Conservation (phyloP, 2,113 vertebrate species). For the Entomyzon cyanotis region DNA sequence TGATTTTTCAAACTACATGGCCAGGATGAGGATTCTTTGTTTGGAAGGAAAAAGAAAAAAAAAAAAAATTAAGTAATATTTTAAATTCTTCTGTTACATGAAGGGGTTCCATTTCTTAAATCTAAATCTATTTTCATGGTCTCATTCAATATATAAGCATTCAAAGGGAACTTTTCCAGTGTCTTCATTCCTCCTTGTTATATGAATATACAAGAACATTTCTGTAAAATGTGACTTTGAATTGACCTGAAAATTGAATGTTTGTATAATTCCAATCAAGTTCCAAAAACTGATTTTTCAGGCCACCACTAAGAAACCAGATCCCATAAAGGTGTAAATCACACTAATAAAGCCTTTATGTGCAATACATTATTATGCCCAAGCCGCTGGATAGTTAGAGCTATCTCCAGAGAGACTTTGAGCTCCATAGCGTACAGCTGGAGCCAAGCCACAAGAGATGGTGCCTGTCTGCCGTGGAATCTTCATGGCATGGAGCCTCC, state of each 20-base stretch:
- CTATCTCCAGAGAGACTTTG: background rate
- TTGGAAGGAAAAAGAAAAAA: background rate
- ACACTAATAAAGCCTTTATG: background rate
- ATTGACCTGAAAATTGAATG: background rate
- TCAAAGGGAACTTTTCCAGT: background rate
- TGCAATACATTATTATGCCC: background rate
- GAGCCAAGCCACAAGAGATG: background rate
- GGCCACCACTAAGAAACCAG: background rate
- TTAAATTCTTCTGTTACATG: background rate
- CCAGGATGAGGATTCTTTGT: background rate
- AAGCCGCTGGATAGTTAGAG: background rate
- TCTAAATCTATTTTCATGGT: background rate
- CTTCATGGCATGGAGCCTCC: background rate
- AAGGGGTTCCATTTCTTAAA: background rate
- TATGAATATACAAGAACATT: background rate
- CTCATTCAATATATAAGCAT: background rate
- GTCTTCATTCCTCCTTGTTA: background rate
- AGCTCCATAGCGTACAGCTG: background rate
- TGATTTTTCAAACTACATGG: background rate
- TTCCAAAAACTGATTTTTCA: background rate
- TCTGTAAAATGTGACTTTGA: background rate
- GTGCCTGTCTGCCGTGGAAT: background rate
- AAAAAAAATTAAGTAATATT: background rate
- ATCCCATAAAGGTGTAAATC: background rate
- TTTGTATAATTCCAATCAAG: background rate